A percentile compares a stretch with the other conserved stretches of the same genome.
Conservation (phyloP, 2,797 vertebrate genomes). For the Sebastes melanostomus region DNA sequence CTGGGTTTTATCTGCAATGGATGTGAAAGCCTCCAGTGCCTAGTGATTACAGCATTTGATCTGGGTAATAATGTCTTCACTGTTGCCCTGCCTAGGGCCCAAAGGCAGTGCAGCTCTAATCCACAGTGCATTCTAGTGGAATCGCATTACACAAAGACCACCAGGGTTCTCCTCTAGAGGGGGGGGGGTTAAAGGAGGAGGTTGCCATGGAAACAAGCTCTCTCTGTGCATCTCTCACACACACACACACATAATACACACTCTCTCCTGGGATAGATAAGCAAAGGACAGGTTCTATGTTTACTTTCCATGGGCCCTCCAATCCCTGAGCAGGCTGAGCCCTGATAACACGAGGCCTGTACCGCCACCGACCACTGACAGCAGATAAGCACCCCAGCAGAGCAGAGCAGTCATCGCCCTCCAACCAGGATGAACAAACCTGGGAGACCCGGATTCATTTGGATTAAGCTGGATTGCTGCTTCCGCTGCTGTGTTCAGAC, state of each 20-base stretch:
- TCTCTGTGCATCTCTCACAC: slow-evolving; percentile 15
- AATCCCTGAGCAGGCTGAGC: slow-evolving; percentile 79
- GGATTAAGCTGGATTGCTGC: slow-evolving; percentile 82
- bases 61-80: slow-evolving; percentile 87
- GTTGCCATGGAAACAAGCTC: slow-evolving; percentile 84
- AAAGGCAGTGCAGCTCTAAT: slow-evolving; percentile 82
- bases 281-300: slow-evolving; percentile 83
- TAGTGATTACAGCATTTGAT: slow-evolving; percentile 87
- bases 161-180: slow-evolving; percentile 78
- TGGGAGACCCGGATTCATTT: slow-evolving; percentile 82
- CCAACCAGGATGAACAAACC: slow-evolving; percentile 78
- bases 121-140: slow-evolving; percentile 86
- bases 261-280: slow-evolving; percentile 78
- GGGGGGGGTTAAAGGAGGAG: slow-evolving; percentile 64
- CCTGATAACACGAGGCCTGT: slow-evolving; percentile 79
- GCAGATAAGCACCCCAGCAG: slow-evolving; percentile 80
- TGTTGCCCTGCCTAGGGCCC: slow-evolving; percentile 80
- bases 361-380: slow-evolving; percentile 75
- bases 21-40: slow-evolving; percentile 83
- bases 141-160: slow-evolving; percentile 87
- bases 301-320: slow-evolving; percentile 80
- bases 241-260: slow-evolving; percentile 2
- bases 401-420: slow-evolving; percentile 74
- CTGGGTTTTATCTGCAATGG: slow-evolving; percentile 81
- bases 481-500: slow-evolving; percentile 69